Base-by-base conservation (phyloP, 2,113 vertebrate genomes). In the Tapirus terrestris region DNA sequence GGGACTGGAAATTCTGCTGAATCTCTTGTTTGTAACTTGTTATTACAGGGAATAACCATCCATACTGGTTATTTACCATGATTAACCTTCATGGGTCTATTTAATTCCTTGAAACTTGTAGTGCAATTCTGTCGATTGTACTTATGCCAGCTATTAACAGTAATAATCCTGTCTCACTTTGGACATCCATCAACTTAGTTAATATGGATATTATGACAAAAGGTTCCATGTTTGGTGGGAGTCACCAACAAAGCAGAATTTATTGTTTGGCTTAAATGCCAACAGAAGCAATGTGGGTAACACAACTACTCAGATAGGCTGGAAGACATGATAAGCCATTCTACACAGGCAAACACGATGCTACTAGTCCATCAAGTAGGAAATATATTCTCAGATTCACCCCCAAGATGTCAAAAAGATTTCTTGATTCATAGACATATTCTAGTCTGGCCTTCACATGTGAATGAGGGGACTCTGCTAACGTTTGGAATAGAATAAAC, bases 151-250 rank as follows among this genome's bases (percentile, higher is more conserved):
- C 48, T 76, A 70, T 81, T 92, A 95, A 75, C 45, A 81, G 56
- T 73, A 81, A 95, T 56, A 45, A 91, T 4, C 43, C 14, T 39
- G 3, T 87, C 17, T 94, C 11, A 39, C 60, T 79, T 94, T 93
- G 43, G 61, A 63, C 33, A 48, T 39, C 61, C 43, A 68, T 80
- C 53, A 73, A 48, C 36, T 94, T 79, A 83, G 51, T 67, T 94
- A 76, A 76, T 58, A 91, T 63, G 87, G 43, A 80, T 84, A 68
- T 72, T 88, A 96, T 25, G 27, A 90, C 31, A 72, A 77, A 87
- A 70, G 0, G 61, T 21, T 89, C 33, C 60, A 45, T 9, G 7
- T 95, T 87, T 85, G 36, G 82, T 48, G 20, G 3, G 4, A 93
- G 51, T 85, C 60, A 58, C 72, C 36, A 82, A 82, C 29, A 51